Conservation (phyloP, 2,888 invertebrate genomes). For the Papilio demoleus region DNA sequence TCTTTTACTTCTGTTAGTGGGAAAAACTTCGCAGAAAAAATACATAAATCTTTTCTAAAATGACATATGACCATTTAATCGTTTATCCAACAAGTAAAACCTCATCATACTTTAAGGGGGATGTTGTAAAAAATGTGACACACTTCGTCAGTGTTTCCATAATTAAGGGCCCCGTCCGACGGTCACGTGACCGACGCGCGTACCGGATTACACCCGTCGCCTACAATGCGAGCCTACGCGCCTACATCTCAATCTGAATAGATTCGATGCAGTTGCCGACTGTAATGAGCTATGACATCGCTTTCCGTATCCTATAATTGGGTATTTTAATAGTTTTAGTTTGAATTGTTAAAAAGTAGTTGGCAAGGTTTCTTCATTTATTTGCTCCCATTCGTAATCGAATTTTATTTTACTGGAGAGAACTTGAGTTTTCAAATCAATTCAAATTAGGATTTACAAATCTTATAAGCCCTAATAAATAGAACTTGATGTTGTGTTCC, state of each 20-base stretch:
- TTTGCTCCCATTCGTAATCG: neutral
- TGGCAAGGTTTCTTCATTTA: neutral
- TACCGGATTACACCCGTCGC: slow-evolving; percentile 64
- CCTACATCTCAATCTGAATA: slow-evolving; percentile 65
- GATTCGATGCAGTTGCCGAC: slow-evolving; percentile 60
- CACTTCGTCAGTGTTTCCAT: slow-evolving; percentile 49
- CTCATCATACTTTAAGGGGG: neutral
- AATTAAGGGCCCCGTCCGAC: slow-evolving; percentile 61
- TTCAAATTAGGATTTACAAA: too few relatives aligned
- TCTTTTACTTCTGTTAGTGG: too few relatives aligned
- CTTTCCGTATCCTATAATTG: slow-evolving; percentile 51
- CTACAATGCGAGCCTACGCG: slow-evolving; percentile 47
- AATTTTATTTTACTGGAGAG: neutral
- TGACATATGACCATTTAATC: neutral
- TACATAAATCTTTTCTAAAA: too few relatives aligned
- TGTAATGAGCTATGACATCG: slow-evolving; percentile 74
- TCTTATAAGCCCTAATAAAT: too few relatives aligned
- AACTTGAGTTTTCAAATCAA: too few relatives aligned
- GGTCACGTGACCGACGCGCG: slow-evolving; percentile 65
- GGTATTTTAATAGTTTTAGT: slow-evolving; percentile 13
- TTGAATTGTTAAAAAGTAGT: slow-evolving; percentile 6
- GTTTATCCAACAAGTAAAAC: neutral
- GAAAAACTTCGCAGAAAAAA: too few relatives aligned
- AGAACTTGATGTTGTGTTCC: too few relatives aligned
- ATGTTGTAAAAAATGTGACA: slow-evolving; percentile 51